A percentile compares a stretch with the other conserved stretches of the same genome.
These are phyloP conservation scores for Ectemnius lituratus DNA, from an alignment of 2,888 invertebrate species.

Conservation along the genomic window DNA sequence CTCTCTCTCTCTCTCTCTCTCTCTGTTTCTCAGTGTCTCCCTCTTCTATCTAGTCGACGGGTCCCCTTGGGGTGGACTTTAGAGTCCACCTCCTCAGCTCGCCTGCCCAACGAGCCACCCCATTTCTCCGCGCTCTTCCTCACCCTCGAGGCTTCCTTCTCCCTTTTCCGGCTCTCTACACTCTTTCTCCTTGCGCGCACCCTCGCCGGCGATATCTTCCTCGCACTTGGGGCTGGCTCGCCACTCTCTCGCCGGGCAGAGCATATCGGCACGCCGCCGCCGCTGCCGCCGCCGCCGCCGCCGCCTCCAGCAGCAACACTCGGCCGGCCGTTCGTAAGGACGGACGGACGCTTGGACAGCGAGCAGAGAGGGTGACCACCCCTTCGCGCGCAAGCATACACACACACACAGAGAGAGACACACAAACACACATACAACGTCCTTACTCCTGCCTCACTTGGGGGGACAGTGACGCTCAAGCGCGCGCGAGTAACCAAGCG, in stretches of 20 bases:
- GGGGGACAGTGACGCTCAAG: slow-evolving; percentile 75
- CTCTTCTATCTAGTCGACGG: slow-evolving; percentile 50
- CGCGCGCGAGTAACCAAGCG: slow-evolving; percentile 47
- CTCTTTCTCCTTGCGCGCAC: slow-evolving; percentile 48
- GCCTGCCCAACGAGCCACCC: slow-evolving; percentile 62
- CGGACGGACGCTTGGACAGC: no score
- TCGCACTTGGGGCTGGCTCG: background rate
- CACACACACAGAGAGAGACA: no score
- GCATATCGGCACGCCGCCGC: slow-evolving; percentile 63
- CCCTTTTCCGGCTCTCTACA: slow-evolving; percentile 50
- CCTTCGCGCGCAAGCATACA: slow-evolving; percentile 49
- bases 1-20: slow-evolving; percentile 13
- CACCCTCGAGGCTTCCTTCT: slow-evolving; percentile 23
- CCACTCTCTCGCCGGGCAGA: slow-evolving; percentile 48
- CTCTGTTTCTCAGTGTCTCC: background rate
- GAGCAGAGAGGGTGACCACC: slow-evolving; percentile 72
- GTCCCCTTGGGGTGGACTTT: slow-evolving; percentile 74
- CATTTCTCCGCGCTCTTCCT: slow-evolving; percentile 56
- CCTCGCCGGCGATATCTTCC: slow-evolving; percentile 37
- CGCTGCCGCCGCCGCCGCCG: slow-evolving; percentile 69
- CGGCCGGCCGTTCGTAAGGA: slow-evolving; percentile 68
- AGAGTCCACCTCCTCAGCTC: slow-evolving; percentile 71
- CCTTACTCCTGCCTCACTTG: slow-evolving; percentile 17
- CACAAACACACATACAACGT: slow-evolving; percentile 34
- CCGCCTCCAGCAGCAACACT: slow-evolving; percentile 77